A percentile compares a stretch with the other conserved stretches of the same genome.
phyloP scores from a whole-genome alignment of 1,140 invertebrate species.

The Monomorium pharaonis region DNA sequence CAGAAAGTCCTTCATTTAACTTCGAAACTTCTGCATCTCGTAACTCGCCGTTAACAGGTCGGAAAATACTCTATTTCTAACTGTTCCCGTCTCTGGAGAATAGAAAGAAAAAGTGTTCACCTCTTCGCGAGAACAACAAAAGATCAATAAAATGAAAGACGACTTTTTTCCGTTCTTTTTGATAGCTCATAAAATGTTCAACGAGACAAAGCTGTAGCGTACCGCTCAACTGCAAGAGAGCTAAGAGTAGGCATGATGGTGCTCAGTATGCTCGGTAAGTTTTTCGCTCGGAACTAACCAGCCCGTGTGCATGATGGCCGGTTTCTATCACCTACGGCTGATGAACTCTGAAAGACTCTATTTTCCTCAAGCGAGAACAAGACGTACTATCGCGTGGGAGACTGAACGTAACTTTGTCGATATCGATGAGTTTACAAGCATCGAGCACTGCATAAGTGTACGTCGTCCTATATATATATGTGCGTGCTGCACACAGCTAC shows the following conservation, averaged over 20 bases:
- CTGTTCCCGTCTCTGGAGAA: neutral
- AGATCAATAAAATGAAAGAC: neutral
- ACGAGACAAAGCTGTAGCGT: neutral
- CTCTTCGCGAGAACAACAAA: neutral
- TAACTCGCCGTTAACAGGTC: neutral
- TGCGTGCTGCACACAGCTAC: neutral
- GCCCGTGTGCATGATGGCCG: conserved; percentile 14
- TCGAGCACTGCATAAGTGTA: neutral
- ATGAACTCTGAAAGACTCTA: conserved; percentile 61
- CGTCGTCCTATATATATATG: neutral
- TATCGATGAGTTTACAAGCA: conserved; percentile 22
- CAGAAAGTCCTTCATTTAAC: neutral
- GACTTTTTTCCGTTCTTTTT: neutral
- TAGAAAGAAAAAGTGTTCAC: neutral
- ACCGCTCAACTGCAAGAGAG: neutral
- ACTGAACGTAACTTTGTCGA: conserved; percentile 34
- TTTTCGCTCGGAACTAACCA: conserved; percentile 24
- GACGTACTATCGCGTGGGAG: conserved; percentile 46
- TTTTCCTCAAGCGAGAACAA: conserved; percentile 14
- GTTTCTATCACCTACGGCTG: conserved; percentile 65
- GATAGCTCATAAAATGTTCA: conserved; percentile 5
- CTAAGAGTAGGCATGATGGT: neutral
- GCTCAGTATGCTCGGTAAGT: neutral
- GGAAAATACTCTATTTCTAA: neutral
- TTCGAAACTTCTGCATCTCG: neutral